Base-by-base conservation (phyloP, 2,888 invertebrate genomes). In the Alentia gelatinosa region DNA sequence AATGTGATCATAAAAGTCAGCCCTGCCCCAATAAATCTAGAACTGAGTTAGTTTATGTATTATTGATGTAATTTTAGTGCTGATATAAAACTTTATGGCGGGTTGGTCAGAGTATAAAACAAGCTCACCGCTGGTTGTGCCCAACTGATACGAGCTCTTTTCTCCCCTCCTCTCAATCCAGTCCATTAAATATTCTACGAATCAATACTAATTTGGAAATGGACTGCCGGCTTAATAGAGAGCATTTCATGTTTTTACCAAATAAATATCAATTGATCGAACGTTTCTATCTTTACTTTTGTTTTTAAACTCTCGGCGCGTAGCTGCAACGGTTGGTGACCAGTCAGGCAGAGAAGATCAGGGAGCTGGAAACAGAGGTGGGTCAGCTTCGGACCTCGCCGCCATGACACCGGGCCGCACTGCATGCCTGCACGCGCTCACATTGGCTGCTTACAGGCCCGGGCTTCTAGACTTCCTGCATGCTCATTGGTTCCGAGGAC, bases 401-500 rank as follows among this genome's bases (percentile, higher is more conserved):
- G 26, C 50, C 86, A 42, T 86, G 86, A 86, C 79, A 79, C 79
- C 79, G 86, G 19, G 3, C 86, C 86, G 86, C 86, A 86, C 47
- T 86, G 86, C 86, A 86, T 86, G 86, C 47, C 86, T 86, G 30
- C 86, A 33, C 86, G 30, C 86, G 23, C 86, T 86, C 86, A 47
- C 86, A 86, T 86, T 86, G 86, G 86, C 86, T 86, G 47, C 42
- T 86, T 86, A 47, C 86, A 83, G 39, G 83, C 83, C 40, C 37
- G 86, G 30, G 47, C 86, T 86, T 30, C 26, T 33, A 30, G 47
- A 30, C 42, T 33, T 47, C 35, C 47, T 86, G 86, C 86, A 86
- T 47, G 86, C 50, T 86, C 86, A 47, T 86, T 86, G 47, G 86
- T 50, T 86, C 30, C 42, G 33, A n/a, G 50, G 47, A 86, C 86